These are phyloP conservation scores for Hypanus sabinus DNA, from an alignment of 2,113 vertebrate species.

Conservation along the genomic window DNA sequence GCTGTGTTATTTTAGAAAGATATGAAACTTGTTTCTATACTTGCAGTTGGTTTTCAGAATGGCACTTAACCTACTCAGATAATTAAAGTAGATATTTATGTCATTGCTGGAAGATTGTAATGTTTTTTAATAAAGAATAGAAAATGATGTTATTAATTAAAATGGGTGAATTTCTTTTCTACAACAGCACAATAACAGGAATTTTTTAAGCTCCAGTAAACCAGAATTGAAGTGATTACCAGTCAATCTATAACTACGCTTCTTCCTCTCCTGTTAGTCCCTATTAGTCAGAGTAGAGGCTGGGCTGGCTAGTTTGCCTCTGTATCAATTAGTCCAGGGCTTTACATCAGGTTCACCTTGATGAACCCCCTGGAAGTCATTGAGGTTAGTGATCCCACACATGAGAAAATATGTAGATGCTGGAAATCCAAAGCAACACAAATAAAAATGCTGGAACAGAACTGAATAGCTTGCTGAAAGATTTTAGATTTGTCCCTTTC, in stretches of 20 bases:
- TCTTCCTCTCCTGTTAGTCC: not conserved
- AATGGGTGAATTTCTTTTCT: not conserved
- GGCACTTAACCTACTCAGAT: not conserved
- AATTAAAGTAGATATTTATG: not conserved
- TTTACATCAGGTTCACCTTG: not conserved
- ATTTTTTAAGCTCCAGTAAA: not conserved
- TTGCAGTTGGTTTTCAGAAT: not conserved
- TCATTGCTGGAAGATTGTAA: not conserved
- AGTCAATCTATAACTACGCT: not conserved
- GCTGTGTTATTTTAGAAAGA: not conserved
- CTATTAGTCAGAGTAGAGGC: not conserved
- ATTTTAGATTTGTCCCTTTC: no score
- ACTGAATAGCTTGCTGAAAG: no score
- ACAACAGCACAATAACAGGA: not conserved
- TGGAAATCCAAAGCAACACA: no score
- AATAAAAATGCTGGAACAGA: no score
- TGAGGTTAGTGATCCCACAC: no score
- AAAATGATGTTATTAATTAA: not conserved
- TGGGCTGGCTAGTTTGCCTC: not conserved
- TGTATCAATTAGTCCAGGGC: not conserved
- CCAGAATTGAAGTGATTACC: not conserved
- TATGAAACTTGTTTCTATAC: not conserved
- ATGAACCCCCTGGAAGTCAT: not conserved
- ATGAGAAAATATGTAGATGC: no score
- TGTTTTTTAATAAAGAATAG: not conserved